A percentile compares a stretch with the other conserved stretches of the same genome.
phyloP scores from a whole-genome alignment of 2,888 invertebrate genomes.

The Diarsia rubi region DNA sequence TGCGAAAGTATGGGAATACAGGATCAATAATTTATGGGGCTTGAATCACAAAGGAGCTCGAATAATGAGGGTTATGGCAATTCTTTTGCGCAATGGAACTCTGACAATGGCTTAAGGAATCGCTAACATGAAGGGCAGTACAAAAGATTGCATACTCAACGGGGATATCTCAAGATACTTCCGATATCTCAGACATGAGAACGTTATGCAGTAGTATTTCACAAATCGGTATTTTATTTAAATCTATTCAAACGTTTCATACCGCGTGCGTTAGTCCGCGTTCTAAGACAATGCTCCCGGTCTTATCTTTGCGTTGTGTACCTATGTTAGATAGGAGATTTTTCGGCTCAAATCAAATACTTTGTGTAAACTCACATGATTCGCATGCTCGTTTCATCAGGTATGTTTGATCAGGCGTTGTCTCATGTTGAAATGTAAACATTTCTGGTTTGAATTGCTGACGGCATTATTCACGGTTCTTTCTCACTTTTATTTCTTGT shows the following conservation, averaged over 20 bases:
- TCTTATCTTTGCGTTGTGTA: slow-evolving; percentile 37
- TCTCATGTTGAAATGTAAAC: slow-evolving; percentile 53
- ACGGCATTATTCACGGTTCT: slow-evolving; percentile 10
- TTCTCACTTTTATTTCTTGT: slow-evolving; percentile 3
- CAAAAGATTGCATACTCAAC: slow-evolving; percentile 31
- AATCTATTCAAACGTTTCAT: not conserved
- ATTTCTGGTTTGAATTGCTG: slow-evolving; percentile 41
- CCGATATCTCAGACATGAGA: slow-evolving; percentile 13
- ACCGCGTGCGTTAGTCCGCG: not conserved
- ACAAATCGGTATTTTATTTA: not conserved
- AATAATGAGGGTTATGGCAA: slow-evolving; percentile 33
- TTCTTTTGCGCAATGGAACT: slow-evolving; percentile 23
- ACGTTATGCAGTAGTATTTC: slow-evolving; percentile 14
- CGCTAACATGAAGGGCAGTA: slow-evolving; percentile 20
- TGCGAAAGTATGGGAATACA: slow-evolving; percentile 16
- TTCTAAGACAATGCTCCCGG: slow-evolving; percentile 30
- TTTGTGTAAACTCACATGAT: slow-evolving; percentile 46
- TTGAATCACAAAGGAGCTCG: slow-evolving; percentile 34
- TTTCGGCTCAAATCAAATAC: slow-evolving; percentile 51
- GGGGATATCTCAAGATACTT: slow-evolving; percentile 33
- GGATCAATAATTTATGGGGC: slow-evolving; percentile 16
- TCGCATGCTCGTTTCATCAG: slow-evolving; percentile 44
- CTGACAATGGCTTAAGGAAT: slow-evolving; percentile 35
- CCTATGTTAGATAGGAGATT: slow-evolving; percentile 24
- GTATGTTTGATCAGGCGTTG: slow-evolving; percentile 54